Evolutionary conservation across 2,797 vertebrate genomes (phyloP).

Genomic region (Poecilia wingei): DNA sequence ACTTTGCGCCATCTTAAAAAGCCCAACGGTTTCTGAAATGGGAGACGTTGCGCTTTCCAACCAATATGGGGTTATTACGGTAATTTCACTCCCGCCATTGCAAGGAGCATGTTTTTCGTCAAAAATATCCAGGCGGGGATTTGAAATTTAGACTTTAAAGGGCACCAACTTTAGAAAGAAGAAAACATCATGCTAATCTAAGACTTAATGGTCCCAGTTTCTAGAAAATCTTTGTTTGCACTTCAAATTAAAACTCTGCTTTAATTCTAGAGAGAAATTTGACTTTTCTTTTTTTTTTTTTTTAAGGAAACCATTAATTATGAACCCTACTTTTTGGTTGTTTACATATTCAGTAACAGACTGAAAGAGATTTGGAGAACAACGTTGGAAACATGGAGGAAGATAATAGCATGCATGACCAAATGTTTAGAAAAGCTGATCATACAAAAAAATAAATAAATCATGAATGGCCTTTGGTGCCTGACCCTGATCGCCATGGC

Average conservation of each 20-base stretch:
- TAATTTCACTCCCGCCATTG: too few species aligned
- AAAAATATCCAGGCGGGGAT: too few species aligned
- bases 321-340: neutral
- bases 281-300: neutral
- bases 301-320: neutral
- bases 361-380: neutral
- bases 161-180: neutral
- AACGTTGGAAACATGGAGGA: neutral
- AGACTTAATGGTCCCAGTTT: neutral
- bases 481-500: conserved; percentile 49
- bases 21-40: too few species aligned
- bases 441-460: neutral
- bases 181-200: neutral
- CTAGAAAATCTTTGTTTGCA: neutral
- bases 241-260: neutral
- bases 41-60: too few species aligned
- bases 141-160: too few species aligned
- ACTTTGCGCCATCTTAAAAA: too few species aligned
- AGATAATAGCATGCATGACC: conserved; percentile 6
- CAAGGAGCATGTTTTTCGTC: too few species aligned
- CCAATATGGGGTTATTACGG: too few species aligned
- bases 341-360: neutral
- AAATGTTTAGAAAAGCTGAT: conserved; percentile 11
- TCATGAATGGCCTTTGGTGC: neutral
- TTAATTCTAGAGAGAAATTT: neutral